A percentile compares a stretch with the other conserved stretches of the same genome.
phyloP scores from a whole-genome alignment of 2,888 invertebrate species.

The Limnephilus auricula region DNA sequence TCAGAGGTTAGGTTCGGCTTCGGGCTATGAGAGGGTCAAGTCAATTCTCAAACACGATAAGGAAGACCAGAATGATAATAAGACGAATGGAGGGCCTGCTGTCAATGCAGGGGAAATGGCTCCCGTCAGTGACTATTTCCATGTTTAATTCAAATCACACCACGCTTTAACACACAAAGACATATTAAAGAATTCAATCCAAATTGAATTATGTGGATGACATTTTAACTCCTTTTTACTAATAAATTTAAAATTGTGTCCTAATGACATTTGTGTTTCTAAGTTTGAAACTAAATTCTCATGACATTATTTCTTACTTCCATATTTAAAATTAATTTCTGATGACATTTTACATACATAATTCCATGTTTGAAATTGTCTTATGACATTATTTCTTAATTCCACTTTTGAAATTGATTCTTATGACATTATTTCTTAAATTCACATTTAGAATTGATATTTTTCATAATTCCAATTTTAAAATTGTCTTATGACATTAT shows the following conservation, averaged over 20 bases:
- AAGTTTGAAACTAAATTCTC: no score
- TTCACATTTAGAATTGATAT: neutral
- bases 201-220: neutral
- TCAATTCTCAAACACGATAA: conserved; percentile 67
- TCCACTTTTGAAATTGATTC: no score
- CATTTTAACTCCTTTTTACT: neutral
- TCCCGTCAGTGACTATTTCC: conserved; percentile 73
- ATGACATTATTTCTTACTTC: neutral
- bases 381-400: no score
- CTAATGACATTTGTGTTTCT: neutral
- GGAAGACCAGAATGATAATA: conserved; percentile 65
- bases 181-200: neutral
- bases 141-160: conserved; percentile 69
- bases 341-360: no score
- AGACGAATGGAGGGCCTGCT: conserved; percentile 62
- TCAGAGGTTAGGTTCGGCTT: conserved; percentile 64
- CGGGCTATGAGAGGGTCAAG: conserved; percentile 69
- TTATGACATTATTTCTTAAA: no score
- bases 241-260: neutral
- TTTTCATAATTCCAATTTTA: no score
- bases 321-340: neutral
- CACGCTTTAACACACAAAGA: neutral
- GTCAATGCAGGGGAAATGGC: conserved; percentile 68
- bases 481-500: no score
- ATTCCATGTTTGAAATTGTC: no score